Evolutionary conservation across 2,113 vertebrate species (phyloP), one percentile per base, ranked within the genome.

Genomic region (Alectura lathami): DNA sequence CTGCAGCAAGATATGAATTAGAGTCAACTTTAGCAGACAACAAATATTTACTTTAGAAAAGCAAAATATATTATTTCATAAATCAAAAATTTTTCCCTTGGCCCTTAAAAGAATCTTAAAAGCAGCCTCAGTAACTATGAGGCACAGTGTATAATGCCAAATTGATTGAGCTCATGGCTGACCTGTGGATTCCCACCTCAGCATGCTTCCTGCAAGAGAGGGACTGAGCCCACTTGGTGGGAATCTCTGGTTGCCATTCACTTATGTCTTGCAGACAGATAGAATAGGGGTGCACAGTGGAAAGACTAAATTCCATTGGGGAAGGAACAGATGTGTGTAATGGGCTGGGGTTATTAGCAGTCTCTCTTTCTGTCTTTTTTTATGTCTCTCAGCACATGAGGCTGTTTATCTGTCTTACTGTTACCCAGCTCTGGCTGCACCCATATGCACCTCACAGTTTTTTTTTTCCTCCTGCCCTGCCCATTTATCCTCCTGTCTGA

Each of bases 21-120:
- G 88, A 91, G 74, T 88, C 89, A 92, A 81, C 88, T 88, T 94
- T 69, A 79, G 73, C 76, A 85, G 78, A 45, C 82, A 81, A 53
- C 91, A 95, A 96, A 90, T 96, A 96, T 97, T 96, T 97, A 93
- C 93, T 94, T 91, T 89, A 78, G 83, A 79, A 96, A 93, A 87
- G n/a, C 50, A 79, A 86, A 87, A 95, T 82, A 96, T 96, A 97
- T 97, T 97, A 97, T 97, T 97, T 91, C 96, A 97, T 97, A 97
- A 97, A 97, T 96, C 97, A 97, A 73, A 88, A 72, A 96, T 89
- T 45, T 73, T 56, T 97, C 96, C 94, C 96, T 75, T 67, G 89
- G 93, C 70, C 90, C 82, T 91, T 82, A 91, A 86, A 97, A 80
- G 93, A 92, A 40, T 27, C 78, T 95, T 72, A 69, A 77, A 86